Evolutionary conservation across 2,113 vertebrate species (phyloP).

Genomic region (Sus scrofa): DNA sequence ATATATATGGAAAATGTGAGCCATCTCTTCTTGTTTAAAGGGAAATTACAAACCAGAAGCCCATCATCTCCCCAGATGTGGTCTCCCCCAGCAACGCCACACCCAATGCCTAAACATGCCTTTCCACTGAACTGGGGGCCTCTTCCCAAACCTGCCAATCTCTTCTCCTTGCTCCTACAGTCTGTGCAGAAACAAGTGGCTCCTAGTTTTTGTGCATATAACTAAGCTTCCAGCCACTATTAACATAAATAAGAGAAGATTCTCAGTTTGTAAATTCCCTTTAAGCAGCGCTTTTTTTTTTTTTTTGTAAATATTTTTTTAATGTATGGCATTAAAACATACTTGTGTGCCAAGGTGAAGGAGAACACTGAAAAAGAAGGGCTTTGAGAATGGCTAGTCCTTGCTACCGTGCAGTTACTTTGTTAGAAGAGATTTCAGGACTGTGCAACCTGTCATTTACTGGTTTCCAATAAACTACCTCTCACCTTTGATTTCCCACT

Average conservation of each 20-base stretch:
- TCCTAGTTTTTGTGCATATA: conserved; percentile 74
- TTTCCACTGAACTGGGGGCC: conserved; percentile 49
- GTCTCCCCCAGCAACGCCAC: conserved; percentile 63
- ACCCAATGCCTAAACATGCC: neutral
- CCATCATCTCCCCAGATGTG: conserved; percentile 79
- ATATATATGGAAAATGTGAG: conserved; percentile 92
- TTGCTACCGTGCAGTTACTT: conserved; percentile 93
- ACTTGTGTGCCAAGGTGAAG: conserved; percentile 81
- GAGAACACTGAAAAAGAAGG: conserved; percentile 83
- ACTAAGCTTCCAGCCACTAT: conserved; percentile 75
- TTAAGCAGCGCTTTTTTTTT: conserved; percentile 90
- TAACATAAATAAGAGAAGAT: conserved; percentile 47
- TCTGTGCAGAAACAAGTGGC: conserved; percentile 63
- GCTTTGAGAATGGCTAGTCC: conserved; percentile 87
- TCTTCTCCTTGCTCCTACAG: conserved; percentile 32
- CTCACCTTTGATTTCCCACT: conserved; percentile 89
- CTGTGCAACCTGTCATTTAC: conserved; percentile 83
- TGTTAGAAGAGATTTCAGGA: conserved; percentile 71
- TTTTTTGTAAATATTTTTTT: conserved; percentile 75
- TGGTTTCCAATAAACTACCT: conserved; percentile 84
- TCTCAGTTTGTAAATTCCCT: conserved; percentile 87
- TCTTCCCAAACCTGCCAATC: neutral
- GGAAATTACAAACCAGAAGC: conserved; percentile 87
- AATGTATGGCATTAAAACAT: conserved; percentile 85
- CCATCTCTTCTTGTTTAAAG: conserved; percentile 91